Conservation (phyloP, 2,888 invertebrate species). For the Trachelus tabidus region DNA sequence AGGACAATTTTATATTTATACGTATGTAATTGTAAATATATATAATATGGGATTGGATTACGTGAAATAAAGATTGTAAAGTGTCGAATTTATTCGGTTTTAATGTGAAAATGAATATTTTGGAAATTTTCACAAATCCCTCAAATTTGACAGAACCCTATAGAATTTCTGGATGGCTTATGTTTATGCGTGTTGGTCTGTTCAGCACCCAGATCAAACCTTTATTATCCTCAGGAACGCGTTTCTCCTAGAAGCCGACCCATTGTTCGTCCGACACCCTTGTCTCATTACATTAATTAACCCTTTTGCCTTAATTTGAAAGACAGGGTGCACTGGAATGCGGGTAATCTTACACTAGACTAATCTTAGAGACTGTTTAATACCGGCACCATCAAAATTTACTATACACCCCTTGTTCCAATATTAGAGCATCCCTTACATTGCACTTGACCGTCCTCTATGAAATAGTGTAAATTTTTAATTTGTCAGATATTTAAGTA, state of each 20-base stretch:
- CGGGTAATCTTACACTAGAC: not conserved
- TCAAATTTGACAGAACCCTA: too few species aligned
- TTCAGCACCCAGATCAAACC: not conserved
- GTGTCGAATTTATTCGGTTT: not conserved
- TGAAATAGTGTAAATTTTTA: not conserved
- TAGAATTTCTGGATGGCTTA: not conserved
- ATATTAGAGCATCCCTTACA: not conserved
- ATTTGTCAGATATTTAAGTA: not conserved
- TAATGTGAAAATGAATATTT: not conserved
- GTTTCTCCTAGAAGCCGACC: constrained; percentile 11
- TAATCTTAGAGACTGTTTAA: not conserved
- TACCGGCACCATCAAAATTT: not conserved
- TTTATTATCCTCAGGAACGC: not conserved
- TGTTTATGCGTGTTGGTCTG: not conserved
- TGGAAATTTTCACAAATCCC: too few species aligned
- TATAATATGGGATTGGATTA: too few species aligned
- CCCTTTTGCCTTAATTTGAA: constrained; percentile 10
- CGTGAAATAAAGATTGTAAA: not conserved
- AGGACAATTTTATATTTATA: too few species aligned
- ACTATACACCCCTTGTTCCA: not conserved
- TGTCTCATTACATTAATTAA: constrained; percentile 18
- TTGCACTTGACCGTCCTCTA: not conserved
- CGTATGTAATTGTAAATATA: too few species aligned
- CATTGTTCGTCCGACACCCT: constrained; percentile 12
- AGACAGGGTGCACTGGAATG: constrained; percentile 12